Evolutionary conservation across 2,888 invertebrate species (phyloP).

Genomic region (Epirrhoe alternata): DNA sequence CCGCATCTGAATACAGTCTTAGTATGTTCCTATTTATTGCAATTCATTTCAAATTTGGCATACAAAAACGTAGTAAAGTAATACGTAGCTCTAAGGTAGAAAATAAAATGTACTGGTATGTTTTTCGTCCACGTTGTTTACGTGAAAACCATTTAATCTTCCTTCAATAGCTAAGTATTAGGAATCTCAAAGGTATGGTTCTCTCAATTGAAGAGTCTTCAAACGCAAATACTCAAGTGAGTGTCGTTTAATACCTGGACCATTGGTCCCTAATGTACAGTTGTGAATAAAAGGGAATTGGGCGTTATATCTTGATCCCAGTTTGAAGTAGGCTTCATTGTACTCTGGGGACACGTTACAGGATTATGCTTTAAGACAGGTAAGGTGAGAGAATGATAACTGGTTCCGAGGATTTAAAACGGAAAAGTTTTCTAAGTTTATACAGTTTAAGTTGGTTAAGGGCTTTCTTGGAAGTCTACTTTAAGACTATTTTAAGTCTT

Average conservation of each 20-base stretch:
- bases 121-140: not conserved
- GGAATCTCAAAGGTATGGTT: conserved; percentile 22
- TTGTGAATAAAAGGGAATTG: conserved; percentile 43
- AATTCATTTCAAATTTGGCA: conserved; percentile 25
- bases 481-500: too few species aligned
- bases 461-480: not conserved
- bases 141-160: conserved; percentile 2
- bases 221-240: conserved; percentile 26
- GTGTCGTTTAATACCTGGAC: conserved; percentile 36
- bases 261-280: conserved; percentile 46
- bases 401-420: not conserved
- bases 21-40: conserved; percentile 11
- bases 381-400: conserved; percentile 8
- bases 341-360: conserved; percentile 49
- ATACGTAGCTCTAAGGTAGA: not conserved
- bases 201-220: conserved; percentile 27
- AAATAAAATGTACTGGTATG: not conserved
- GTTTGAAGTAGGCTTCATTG: conserved; percentile 53
- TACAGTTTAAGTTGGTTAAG: not conserved
- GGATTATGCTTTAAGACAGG: conserved; percentile 35
- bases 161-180: not conserved
- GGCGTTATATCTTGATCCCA: conserved; percentile 55
- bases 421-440: not conserved
- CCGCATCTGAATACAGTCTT: conserved; percentile 32
- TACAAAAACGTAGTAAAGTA: conserved; percentile 1